Percentiles rank a stretch among this genome's conserved stretches.
Conservation (phyloP, 2,888 invertebrate genomes). For the Lasioglossum marginatum region DNA sequence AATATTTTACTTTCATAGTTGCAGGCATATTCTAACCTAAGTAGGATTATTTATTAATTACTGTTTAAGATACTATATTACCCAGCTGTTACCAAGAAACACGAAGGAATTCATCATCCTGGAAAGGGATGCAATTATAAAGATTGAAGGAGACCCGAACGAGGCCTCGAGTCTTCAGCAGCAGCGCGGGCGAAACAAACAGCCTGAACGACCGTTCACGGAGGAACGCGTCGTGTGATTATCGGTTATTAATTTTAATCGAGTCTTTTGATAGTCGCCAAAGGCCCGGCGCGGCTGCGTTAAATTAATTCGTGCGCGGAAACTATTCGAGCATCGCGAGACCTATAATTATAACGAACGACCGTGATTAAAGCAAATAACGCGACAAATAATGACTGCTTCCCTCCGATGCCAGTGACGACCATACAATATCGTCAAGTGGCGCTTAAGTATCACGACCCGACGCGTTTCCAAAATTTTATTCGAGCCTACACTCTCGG, state of each 20-base stretch:
- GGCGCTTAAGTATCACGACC: background rate
- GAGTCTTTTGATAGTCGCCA: constrained; percentile 16
- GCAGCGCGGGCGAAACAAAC: constrained; percentile 1
- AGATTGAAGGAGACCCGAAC: constrained; percentile 33
- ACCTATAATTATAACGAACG: constrained; percentile 34
- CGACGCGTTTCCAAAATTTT: background rate
- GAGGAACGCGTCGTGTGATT: constrained; percentile 34
- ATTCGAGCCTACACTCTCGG: background rate
- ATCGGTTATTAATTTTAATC: constrained; percentile 61
- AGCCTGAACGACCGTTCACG: constrained; percentile 1
- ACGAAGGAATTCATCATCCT: background rate
- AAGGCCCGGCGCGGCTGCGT: background rate
- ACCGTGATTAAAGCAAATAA: constrained; percentile 32
- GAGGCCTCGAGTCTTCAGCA: constrained; percentile 17
- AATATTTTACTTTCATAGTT: no score
- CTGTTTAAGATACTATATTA: background rate
- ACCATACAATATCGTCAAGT: constrained; percentile 24
- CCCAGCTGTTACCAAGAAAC: background rate
- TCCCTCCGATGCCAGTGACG: background rate
- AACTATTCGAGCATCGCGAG: constrained; percentile 9
- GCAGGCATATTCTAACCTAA: background rate
- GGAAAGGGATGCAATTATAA: constrained; percentile 26
- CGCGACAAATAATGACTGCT: background rate
- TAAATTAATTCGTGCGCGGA: constrained; percentile 34
- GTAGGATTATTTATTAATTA: background rate